Conservation (phyloP, 2,888 invertebrate species). For the Leptinotarsa haldemani region DNA sequence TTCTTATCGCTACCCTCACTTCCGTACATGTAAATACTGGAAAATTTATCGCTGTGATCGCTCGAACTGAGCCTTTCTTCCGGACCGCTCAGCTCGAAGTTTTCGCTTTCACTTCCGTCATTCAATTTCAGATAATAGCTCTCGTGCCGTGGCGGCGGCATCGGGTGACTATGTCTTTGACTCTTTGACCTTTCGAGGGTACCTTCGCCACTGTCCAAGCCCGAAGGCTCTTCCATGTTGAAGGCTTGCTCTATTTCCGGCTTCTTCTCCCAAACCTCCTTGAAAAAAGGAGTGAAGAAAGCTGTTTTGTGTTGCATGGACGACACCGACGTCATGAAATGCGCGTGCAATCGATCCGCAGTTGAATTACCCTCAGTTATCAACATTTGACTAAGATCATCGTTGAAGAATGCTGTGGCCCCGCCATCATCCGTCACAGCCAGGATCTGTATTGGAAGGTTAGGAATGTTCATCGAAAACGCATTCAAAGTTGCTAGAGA, state of each 20-base stretch:
- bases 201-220: slow-evolving; percentile 76
- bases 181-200: slow-evolving; percentile 78
- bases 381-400: slow-evolving; percentile 88
- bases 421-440: slow-evolving; percentile 92
- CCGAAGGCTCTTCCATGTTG: slow-evolving; percentile 81
- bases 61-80: slow-evolving; percentile 72
- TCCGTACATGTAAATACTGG: slow-evolving; percentile 73
- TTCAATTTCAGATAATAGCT: slow-evolving; percentile 79
- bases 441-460: slow-evolving; percentile 92
- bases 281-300: slow-evolving; percentile 95
- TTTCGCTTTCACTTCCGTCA: slow-evolving; percentile 73
- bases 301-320: slow-evolving; percentile 90
- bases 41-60: slow-evolving; percentile 77
- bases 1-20: slow-evolving; percentile 66
- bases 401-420: slow-evolving; percentile 90
- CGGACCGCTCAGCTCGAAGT: slow-evolving; percentile 73
- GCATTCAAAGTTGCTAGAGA: slow-evolving; percentile 93
- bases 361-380: slow-evolving; percentile 94
- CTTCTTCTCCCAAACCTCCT: slow-evolving; percentile 96
- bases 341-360: slow-evolving; percentile 88
- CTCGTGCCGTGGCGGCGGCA: slow-evolving; percentile 81
- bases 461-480: slow-evolving; percentile 92
- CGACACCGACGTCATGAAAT: slow-evolving; percentile 91
- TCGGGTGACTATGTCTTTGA: slow-evolving; percentile 69
- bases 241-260: slow-evolving; percentile 94